Base-by-base conservation (phyloP, 2,888 invertebrate species). In the Acheta domesticus region DNA sequence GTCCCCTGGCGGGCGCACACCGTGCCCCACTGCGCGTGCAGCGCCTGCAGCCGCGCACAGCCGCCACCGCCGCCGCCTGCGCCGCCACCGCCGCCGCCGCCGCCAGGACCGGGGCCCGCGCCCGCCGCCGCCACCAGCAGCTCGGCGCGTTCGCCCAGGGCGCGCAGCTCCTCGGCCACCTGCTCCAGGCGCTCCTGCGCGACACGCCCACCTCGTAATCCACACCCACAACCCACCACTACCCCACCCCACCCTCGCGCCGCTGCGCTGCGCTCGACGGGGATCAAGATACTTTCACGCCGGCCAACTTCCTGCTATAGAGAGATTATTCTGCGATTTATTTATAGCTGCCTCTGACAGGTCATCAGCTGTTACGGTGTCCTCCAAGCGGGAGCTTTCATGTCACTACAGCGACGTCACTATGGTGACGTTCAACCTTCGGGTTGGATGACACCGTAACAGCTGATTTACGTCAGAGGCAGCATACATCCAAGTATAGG, bases 131-230 rank as follows among this genome's bases (percentile, higher is more conserved):
- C 83, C 80, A 86, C 85, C 78, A 88, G 83, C 79, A 87, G 87
- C 78, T 88, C 88, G 77, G 87, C 86, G 79, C 86, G 84, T 77
- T 86, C 85, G 49, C 84, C 85, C 77, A 88, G 84, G 23, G 84
- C 82, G 36, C 86, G 85, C 81, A 89, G 82, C 83, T 89, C 88
- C 76, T 88, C 87, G 23, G 86, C 86, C 78, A 89, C 87, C 80
- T 86, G 86, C 79, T 87, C 86, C 82, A 89, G 84, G 81, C 88
- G 85, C 82, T 88, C 88, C 89, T 88, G 83, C 3, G 78, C 62
- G 16, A 11, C 62, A 62, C 62, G 62, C n/a, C 62, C 36, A 36
- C 14, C 62, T 62, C 62, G n/a, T 1, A 12, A 12, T 62, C 5
- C 1, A 1, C 14, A 14, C 50, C 50, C 3, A n/a, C 50, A 19